Conservation (phyloP, 2,797 vertebrate genomes). For the Siniperca undulata region DNA sequence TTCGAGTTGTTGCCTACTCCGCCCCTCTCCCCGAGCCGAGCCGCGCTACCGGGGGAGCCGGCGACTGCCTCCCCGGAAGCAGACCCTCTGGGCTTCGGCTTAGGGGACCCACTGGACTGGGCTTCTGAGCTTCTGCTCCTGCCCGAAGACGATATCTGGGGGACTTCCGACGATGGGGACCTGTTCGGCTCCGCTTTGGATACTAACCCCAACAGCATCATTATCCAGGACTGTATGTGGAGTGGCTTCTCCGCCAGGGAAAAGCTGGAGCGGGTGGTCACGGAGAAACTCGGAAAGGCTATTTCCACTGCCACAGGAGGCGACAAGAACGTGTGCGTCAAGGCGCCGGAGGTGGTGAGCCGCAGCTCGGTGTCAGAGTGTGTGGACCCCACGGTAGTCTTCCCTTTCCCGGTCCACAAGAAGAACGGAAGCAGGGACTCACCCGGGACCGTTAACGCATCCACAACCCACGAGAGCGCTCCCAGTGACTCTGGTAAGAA, state of each 20-base stretch:
- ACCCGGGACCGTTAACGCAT: conserved; percentile 55
- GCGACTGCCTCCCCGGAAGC: conserved; percentile 78
- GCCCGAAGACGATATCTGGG: conserved; percentile 93
- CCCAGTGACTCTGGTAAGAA: conserved; percentile 93
- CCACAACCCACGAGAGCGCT: conserved; percentile 76
- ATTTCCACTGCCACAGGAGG: conserved; percentile 71
- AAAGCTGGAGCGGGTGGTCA: conserved; percentile 94
- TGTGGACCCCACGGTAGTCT: conserved; percentile 94
- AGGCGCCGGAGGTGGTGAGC: conserved; percentile 80
- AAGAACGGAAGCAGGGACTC: conserved; percentile 80
- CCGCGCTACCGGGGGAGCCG: conserved; percentile 90
- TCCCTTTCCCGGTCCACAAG: conserved; percentile 93
- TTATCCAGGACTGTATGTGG: conserved; percentile 99
- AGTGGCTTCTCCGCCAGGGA: conserved; percentile 96
- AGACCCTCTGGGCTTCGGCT: conserved; percentile 84
- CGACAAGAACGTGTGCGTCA: conserved; percentile 65
- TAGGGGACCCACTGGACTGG: conserved; percentile 91
- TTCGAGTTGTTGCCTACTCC: conserved; percentile 97
- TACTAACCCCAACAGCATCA: conserved; percentile 93
- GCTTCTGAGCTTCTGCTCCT: conserved; percentile 92
- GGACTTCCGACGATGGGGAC: conserved; percentile 86
- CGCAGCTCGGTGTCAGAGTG: conserved; percentile 89
- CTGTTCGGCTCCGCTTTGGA: conserved; percentile 89
- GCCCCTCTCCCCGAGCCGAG: conserved; percentile 93
- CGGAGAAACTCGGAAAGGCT: conserved; percentile 91